phyloP scores from a whole-genome alignment of 2,888 invertebrate species.

The Helleia helle region DNA sequence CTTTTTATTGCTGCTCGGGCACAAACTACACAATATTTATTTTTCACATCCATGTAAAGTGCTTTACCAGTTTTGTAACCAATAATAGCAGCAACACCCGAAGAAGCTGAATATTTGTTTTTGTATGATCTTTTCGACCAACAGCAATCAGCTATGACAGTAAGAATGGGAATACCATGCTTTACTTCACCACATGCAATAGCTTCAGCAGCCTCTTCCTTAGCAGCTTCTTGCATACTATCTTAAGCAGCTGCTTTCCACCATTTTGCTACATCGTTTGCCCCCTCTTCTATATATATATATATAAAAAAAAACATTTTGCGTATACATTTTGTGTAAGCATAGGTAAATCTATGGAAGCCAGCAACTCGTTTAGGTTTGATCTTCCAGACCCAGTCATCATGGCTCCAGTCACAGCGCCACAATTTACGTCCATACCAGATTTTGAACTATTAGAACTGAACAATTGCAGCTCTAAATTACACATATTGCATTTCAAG shows the following conservation, averaged over 20 bases:
- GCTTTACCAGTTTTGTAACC: neutral
- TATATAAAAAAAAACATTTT: neutral
- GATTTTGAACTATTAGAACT: too few relatives aligned
- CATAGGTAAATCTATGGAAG: neutral
- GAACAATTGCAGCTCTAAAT: neutral
- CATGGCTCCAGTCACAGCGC: neutral
- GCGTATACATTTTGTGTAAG: neutral
- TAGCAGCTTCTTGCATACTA: neutral
- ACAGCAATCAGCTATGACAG: neutral
- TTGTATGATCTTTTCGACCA: constrained; percentile 2
- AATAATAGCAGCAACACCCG: neutral
- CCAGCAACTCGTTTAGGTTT: neutral
- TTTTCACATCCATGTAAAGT: neutral
- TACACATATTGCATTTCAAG: neutral
- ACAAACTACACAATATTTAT: constrained; percentile 1
- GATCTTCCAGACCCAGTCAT: neutral
- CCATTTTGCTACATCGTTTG: neutral
- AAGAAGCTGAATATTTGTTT: neutral
- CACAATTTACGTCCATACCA: neutral
- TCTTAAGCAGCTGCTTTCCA: neutral
- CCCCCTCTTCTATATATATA: too few relatives aligned
- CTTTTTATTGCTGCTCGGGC: neutral
- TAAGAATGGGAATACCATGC: neutral
- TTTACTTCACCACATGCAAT: too few relatives aligned
- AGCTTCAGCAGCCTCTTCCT: too few relatives aligned